Evolutionary conservation across 2,113 vertebrate genomes (phyloP).

Genomic region (Lontra canadensis): DNA sequence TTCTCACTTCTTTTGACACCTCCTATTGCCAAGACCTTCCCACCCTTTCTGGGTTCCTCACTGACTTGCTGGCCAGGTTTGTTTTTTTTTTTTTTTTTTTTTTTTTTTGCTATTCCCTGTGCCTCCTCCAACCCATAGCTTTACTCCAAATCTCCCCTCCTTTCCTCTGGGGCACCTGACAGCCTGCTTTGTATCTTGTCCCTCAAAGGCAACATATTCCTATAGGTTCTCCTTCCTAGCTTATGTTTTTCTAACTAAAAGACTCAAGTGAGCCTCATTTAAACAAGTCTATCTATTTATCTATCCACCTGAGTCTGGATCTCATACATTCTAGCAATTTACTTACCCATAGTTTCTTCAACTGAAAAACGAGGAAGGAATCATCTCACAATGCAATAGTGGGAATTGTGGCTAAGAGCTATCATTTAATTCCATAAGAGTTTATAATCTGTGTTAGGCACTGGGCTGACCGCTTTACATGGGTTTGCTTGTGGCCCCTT

Average conservation of each 20-base stretch:
- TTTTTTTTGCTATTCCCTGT: background rate
- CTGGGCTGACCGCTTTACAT: background rate
- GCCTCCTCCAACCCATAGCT: background rate
- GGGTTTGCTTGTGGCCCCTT: background rate
- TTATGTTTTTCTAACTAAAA: background rate
- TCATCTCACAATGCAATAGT: background rate
- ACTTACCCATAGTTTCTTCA: background rate
- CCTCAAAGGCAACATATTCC: background rate
- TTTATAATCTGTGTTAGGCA: background rate
- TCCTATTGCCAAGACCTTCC: background rate
- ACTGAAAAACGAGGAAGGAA: background rate
- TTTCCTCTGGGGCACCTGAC: background rate
- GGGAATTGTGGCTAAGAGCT: background rate
- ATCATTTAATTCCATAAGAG: background rate
- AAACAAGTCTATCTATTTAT: background rate
- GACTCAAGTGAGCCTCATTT: background rate
- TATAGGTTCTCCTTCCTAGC: background rate
- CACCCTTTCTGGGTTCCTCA: background rate
- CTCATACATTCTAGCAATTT: slow-evolving; percentile 4
- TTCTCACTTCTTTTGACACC: background rate
- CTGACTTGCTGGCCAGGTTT: background rate
- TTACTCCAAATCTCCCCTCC: background rate
- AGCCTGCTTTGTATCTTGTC: background rate
- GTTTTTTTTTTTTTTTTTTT: background rate
- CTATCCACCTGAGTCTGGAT: background rate